These are phyloP conservation scores for Drosophila vallismaia DNA, from an alignment of 2,888 invertebrate species.

Conservation along the genomic window DNA sequence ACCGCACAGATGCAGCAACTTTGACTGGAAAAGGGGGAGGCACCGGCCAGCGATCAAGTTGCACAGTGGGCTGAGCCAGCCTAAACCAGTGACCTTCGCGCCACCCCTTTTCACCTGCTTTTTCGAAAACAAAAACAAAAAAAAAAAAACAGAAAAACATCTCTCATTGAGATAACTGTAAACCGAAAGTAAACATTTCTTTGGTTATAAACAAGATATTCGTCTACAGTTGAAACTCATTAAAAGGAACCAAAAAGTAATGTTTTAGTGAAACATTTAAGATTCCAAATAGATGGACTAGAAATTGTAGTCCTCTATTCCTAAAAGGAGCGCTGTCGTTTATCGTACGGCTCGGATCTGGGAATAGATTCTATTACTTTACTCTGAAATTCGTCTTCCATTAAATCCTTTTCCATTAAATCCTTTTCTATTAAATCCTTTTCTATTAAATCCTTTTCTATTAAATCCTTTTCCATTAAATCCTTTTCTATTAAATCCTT, in stretches of 20 bases:
- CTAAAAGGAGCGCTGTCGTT: too few species aligned
- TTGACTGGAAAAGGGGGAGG: slow-evolving; percentile 3
- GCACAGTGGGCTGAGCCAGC: slow-evolving; percentile 39
- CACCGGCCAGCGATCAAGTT: slow-evolving; percentile 22
- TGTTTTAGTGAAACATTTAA: too few species aligned
- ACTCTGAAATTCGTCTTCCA: too few species aligned
- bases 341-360: too few species aligned
- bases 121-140: slow-evolving; percentile 4
- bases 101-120: slow-evolving; percentile 23
- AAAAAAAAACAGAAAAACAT: slow-evolving; percentile 8
- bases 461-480: too few species aligned
- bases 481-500: too few species aligned
- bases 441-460: too few species aligned
- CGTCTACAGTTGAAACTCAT: neutral
- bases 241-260: neutral
- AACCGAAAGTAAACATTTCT: slow-evolving; percentile 12
- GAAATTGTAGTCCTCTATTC: too few species aligned
- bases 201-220: slow-evolving; percentile 1
- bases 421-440: too few species aligned
- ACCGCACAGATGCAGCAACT: slow-evolving; percentile 34
- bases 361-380: too few species aligned
- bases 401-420: too few species aligned
- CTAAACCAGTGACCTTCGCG: slow-evolving; percentile 29
- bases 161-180: slow-evolving; percentile 23
- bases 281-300: too few species aligned